phyloP scores from a whole-genome alignment of 1,140 invertebrate genomes.

The Anoplolepis gracilipes region DNA sequence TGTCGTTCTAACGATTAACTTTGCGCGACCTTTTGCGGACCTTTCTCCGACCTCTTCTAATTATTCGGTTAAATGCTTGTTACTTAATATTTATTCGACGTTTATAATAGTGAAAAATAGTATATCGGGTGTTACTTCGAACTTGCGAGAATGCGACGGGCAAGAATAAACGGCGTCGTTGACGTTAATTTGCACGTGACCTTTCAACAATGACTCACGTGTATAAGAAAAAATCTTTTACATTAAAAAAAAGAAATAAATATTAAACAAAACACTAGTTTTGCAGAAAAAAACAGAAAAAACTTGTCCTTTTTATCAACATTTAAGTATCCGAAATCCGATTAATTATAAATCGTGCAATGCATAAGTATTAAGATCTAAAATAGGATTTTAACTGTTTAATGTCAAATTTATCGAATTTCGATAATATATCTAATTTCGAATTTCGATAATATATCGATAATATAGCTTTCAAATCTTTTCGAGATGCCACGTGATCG shows the following conservation, averaged over 20 bases:
- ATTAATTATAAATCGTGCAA: neutral
- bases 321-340: neutral
- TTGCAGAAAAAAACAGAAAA: neutral
- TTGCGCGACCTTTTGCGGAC: slow-evolving; percentile 35
- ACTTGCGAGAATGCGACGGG: slow-evolving; percentile 12
- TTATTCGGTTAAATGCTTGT: slow-evolving; percentile 41
- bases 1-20: slow-evolving; percentile 26
- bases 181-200: slow-evolving; percentile 24
- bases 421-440: no score
- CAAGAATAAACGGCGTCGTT: slow-evolving; percentile 8
- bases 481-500: neutral
- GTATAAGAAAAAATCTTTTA: slow-evolving; percentile 37
- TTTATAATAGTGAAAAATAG: slow-evolving; percentile 39
- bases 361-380: neutral
- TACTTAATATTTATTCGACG: slow-evolving; percentile 38
- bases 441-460: no score
- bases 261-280: neutral
- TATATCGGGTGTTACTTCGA: neutral
- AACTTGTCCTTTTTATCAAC: neutral
- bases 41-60: slow-evolving; percentile 21
- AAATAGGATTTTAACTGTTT: neutral
- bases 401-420: neutral
- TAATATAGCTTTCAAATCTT: neutral
- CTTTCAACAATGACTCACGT: slow-evolving; percentile 50
- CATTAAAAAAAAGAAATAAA: neutral